Conservation (phyloP, 2,797 vertebrate genomes). For the Protonibea diacanthus region DNA sequence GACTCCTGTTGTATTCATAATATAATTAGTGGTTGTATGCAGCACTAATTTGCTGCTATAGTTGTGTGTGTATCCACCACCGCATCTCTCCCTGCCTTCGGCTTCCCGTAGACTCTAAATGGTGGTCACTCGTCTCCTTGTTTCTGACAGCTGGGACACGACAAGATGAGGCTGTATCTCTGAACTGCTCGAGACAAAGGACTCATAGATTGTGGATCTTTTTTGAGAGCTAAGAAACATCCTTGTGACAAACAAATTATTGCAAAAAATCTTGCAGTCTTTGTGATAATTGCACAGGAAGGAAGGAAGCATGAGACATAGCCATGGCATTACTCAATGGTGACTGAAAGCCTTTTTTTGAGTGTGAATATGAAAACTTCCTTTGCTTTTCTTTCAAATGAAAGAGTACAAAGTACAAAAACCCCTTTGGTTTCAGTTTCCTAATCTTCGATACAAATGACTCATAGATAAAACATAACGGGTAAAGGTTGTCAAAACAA, state of each 20-base stretch:
- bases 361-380: no score
- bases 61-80: neutral
- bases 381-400: no score
- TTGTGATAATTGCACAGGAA: neutral
- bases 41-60: no score
- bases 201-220: neutral
- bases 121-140: neutral
- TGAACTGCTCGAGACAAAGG: neutral
- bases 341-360: neutral
- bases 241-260: neutral
- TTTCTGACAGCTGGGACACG: neutral
- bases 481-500: conserved; percentile 21
- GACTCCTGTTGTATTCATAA: neutral
- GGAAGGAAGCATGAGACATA: conserved; percentile 45
- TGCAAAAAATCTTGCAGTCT: neutral
- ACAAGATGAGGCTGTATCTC: neutral
- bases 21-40: neutral
- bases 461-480: neutral
- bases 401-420: no score
- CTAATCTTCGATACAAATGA: neutral
- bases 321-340: neutral
- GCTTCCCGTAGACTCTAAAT: neutral
- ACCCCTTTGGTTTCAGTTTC: neutral
- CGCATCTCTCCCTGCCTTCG: neutral
- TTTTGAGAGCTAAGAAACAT: neutral